Conservation (phyloP, 2,888 invertebrate species). For the Pollenia amentaria region DNA sequence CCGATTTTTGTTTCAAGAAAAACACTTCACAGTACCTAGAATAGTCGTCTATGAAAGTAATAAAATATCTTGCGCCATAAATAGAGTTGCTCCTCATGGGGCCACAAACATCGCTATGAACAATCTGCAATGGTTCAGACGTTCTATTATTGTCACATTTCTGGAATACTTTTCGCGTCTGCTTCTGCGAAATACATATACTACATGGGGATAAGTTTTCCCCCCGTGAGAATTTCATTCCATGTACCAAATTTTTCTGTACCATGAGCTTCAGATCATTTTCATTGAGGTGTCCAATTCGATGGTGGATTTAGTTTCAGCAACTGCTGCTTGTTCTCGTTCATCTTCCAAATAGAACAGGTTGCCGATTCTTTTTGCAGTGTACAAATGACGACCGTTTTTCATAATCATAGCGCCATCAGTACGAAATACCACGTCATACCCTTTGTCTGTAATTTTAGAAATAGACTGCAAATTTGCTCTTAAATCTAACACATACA, state of each 20-base stretch:
- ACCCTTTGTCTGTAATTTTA: slow-evolving; percentile 71
- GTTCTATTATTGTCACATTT: slow-evolving; percentile 49
- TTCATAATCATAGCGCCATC: slow-evolving; percentile 35
- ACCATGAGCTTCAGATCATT: slow-evolving; percentile 58
- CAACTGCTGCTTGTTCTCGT: slow-evolving; percentile 30
- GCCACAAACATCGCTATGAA: too few species aligned
- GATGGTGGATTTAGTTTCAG: slow-evolving; percentile 30
- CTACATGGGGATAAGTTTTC: slow-evolving; percentile 56
- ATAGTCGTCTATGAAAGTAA: too few species aligned
- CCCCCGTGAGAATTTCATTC: slow-evolving; percentile 36
- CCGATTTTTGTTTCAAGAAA: slow-evolving; percentile 66
- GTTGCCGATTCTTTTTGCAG: slow-evolving; percentile 61
- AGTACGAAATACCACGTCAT: slow-evolving; percentile 56
- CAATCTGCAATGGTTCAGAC: too few species aligned
- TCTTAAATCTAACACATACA: slow-evolving; percentile 53
- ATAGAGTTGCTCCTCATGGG: too few species aligned
- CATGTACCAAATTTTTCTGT: slow-evolving; percentile 50
- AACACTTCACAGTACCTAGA: slow-evolving; percentile 64
- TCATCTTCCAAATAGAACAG: slow-evolving; percentile 49
- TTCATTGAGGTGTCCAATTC: slow-evolving; percentile 67
- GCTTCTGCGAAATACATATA: slow-evolving; percentile 60
- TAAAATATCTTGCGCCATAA: too few species aligned
- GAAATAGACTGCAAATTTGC: slow-evolving; percentile 72
- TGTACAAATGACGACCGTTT: slow-evolving; percentile 26
- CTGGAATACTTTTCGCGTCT: slow-evolving; percentile 50